Evolutionary conservation across 2,888 invertebrate genomes (phyloP), one percentile per base, ranked within the genome.

Genomic region (Hoplodrina ambigua): DNA sequence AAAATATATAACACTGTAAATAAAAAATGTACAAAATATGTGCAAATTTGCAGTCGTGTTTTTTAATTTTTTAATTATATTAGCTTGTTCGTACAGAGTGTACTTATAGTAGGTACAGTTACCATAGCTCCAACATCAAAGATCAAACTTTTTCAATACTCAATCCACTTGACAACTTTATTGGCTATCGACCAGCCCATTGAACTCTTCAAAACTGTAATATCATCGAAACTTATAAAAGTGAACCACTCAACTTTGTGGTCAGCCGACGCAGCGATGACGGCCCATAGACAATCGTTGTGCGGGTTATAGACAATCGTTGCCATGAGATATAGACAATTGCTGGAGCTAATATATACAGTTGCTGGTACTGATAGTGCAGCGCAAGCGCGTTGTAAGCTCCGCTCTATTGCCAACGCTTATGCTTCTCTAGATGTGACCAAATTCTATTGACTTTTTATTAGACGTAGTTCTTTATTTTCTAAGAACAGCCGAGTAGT

Each of bases 251-350:
- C 59, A 54, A 80, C 55, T 75, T 80, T 64, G 81, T 67, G 81
- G 77, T 67, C 67, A 78, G 67, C 77, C 56, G 63, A 67, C 69
- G 76, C 70, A 78, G 80, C 52, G 64, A 60, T 78, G 78, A 78
- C 80, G 58, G 77, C 53, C 33, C 53, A 69, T 75, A 76, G 77
- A 76, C 77, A 63, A 76, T 61, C 46, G 50, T n/a, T 19, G 54
- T 54, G 65, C 62, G 46, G 54, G 53, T 46, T 65, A 78, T 54
- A 65, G 62, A 61, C 54, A 68, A 80, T 66, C 6, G 41, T 53
- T 13, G 19, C 53, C 53, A 55, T 50, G 30, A 44, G 46, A 33
- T 69, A 76, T 66, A 73, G 62, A 58, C 69, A 69, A 79, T 78
- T 13, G 30, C 30, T 15, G 17, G 55, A 57, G 60, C 52, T 68